Evolutionary conservation across 2,888 invertebrate species (phyloP), one percentile per base, ranked within the genome.

Genomic region (Drosophila robusta): DNA sequence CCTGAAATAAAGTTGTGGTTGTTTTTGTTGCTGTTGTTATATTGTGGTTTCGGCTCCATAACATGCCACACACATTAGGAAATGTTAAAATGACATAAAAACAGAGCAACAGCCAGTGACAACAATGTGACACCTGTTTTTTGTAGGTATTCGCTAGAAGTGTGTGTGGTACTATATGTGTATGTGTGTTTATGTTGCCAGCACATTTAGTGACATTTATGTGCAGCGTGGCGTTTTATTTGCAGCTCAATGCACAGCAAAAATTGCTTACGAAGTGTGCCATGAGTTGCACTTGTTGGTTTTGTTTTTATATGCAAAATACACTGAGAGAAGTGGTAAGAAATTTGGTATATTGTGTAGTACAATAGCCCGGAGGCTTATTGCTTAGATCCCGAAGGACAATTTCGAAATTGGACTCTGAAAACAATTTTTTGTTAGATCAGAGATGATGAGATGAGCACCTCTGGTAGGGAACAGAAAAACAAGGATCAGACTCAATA

Each of bases 71-170:
- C 70, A 80, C 89, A 85, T 88, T 88, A 88, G 89, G 84, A 85
- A 85, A 85, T 78, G 89, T 80, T 85, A 75, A 86, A 86, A 75
- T 79, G 79, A 72, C 77, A 84, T 87, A 87, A 85, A 85, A 81
- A 89, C 75, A 68, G 62, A 51, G 80, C 75, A 85, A 79, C 79
- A 76, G 70, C 49, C 70, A 78, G 81, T 62, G 73, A 85, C 86
- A 85, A 82, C 80, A 83, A 87, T 88, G 83, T 85, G 83, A 83
- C 83, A 83, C 83, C 88, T 88, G 86, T 86, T 88, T 87, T 79
- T 79, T 64, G 14, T 65, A 36, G 41, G 41, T 62, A 41, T 44
- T 51, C 22, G 34, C 12, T 34, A 4, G 12, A 34, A 34, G 34
- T 66, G 45, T 52, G 47, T 38, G 9, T 47, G 18, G n/a, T n/a